These are phyloP conservation scores for Antrozous pallidus DNA, from an alignment of 2,797 vertebrate genomes.

Conservation along the genomic window DNA sequence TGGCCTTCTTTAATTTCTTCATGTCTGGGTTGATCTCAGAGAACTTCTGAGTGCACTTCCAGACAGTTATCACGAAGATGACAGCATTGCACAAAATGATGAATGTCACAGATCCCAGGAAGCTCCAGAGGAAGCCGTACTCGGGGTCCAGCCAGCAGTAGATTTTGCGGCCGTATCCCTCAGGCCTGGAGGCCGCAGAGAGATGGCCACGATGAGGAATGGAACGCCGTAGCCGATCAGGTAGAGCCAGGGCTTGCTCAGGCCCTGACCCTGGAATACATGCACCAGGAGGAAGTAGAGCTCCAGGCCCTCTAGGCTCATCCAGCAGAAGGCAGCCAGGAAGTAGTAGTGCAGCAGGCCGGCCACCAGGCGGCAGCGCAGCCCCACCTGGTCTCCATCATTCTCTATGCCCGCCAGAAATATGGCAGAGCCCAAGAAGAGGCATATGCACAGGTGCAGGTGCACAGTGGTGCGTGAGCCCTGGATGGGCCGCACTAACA, in stretches of 20 bases:
- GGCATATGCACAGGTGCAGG: conserved; percentile 89
- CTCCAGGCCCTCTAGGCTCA: conserved; percentile 90
- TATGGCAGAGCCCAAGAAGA: conserved; percentile 85
- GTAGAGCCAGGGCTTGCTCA: conserved; percentile 81
- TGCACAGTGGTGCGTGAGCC: conserved; percentile 89
- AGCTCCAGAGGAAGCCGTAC: conserved; percentile 87
- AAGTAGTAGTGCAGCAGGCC: conserved; percentile 89
- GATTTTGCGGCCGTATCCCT: conserved; percentile 84
- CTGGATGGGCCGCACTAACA: conserved; percentile 85
- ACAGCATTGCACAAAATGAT: conserved; percentile 86
- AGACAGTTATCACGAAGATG: conserved; percentile 89
- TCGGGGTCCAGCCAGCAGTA: conserved; percentile 87
- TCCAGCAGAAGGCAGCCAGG: conserved; percentile 92
- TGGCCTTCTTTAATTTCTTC: conserved; percentile 86
- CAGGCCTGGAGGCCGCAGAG: conserved; percentile 77
- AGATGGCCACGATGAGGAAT: conserved; percentile 84
- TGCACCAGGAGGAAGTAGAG: conserved; percentile 91
- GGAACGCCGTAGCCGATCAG: conserved; percentile 89
- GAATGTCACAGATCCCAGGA: conserved; percentile 86
- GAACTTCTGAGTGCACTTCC: conserved; percentile 90
- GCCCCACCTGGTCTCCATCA: conserved; percentile 74
- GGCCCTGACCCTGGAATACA: conserved; percentile 87
- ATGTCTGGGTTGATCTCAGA: conserved; percentile 89
- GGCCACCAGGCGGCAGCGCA: conserved; percentile 86
- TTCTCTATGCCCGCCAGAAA: conserved; percentile 86